A percentile compares a stretch with the other conserved stretches of the same genome.
phyloP scores from a whole-genome alignment of 2,888 invertebrate species.

The Xestia c-nigrum region DNA sequence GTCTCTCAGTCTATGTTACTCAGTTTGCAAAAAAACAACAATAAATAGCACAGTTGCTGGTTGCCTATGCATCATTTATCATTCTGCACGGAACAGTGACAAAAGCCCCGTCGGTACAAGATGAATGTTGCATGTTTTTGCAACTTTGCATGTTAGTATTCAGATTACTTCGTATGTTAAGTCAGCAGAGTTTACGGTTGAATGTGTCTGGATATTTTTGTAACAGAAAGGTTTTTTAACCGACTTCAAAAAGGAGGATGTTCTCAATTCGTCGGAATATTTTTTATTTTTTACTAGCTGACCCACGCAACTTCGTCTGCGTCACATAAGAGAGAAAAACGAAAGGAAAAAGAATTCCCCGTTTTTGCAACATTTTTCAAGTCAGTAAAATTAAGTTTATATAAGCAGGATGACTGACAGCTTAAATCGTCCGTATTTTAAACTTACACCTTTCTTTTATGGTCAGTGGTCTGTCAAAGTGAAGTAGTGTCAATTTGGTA shows the following conservation, averaged over 20 bases:
- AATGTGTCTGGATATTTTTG: constrained; percentile 6
- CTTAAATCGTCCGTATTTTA: background rate
- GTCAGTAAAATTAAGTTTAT: too few relatives aligned
- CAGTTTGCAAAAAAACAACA: constrained; percentile 5
- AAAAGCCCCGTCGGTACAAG: background rate
- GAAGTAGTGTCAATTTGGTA: too few relatives aligned
- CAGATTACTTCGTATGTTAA: constrained; percentile 10
- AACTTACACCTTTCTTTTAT: background rate
- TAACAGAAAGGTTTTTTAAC: background rate
- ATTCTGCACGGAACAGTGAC: constrained; percentile 6
- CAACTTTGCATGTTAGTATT: constrained; percentile 20
- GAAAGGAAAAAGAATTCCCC: too few relatives aligned
- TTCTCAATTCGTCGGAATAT: too few relatives aligned
- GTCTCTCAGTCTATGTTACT: background rate
- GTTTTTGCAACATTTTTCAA: too few relatives aligned
- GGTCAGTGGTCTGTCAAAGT: too few relatives aligned
- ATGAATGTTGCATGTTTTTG: constrained; percentile 39
- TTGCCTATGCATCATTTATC: constrained; percentile 17
- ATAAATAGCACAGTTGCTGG: constrained; percentile 9
- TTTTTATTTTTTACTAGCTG: too few relatives aligned
- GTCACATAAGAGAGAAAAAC: too few relatives aligned
- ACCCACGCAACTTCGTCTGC: too few relatives aligned
- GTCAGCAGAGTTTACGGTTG: constrained; percentile 1
- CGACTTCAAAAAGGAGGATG: too few relatives aligned
- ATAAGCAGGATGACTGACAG: background rate